Conservation (phyloP, 1,140 invertebrate species). For the Charaxes varanes region DNA sequence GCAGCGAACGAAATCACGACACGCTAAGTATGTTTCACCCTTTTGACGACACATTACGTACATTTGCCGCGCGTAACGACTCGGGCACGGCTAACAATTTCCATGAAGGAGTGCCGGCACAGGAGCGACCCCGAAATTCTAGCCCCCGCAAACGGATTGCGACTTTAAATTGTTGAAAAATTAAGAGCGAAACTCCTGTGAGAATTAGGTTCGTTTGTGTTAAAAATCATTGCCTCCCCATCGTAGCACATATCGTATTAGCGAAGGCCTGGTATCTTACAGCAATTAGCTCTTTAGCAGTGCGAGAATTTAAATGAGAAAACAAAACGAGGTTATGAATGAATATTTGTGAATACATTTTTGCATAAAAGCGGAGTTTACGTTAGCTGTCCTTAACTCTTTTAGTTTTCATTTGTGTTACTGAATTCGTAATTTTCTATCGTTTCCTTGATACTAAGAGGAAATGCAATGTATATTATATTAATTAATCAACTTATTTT, state of each 20-base stretch:
- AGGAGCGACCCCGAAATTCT: slow-evolving; percentile 42
- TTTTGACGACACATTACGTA: slow-evolving; percentile 71
- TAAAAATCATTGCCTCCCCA: slow-evolving; percentile 15
- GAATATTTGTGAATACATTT: slow-evolving; percentile 21
- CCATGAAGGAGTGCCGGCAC: slow-evolving; percentile 48
- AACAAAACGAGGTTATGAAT: slow-evolving; percentile 22
- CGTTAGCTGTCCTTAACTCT: slow-evolving; percentile 16
- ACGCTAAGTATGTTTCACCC: slow-evolving; percentile 69
- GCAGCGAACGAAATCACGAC: slow-evolving; percentile 57
- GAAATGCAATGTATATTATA: too few relatives aligned
- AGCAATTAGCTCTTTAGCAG: slow-evolving; percentile 67
- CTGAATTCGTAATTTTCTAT: too few relatives aligned
- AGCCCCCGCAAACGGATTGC: slow-evolving; percentile 22
- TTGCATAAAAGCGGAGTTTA: slow-evolving; percentile 22
- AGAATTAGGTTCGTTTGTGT: slow-evolving; percentile 26
- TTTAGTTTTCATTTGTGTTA: too few relatives aligned
- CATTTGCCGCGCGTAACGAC: slow-evolving; percentile 68
- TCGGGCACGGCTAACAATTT: slow-evolving; percentile 68
- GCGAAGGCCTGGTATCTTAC: slow-evolving; percentile 66
- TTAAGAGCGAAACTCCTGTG: slow-evolving; percentile 23
- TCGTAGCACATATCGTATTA: slow-evolving; percentile 70
- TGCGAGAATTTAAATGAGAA: slow-evolving; percentile 27
- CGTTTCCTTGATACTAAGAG: too few relatives aligned
- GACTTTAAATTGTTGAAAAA: slow-evolving; percentile 23
- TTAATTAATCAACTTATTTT: too few relatives aligned